These are phyloP conservation scores for Neria commutata DNA, from an alignment of 2,888 invertebrate genomes.

Conservation along the genomic window DNA sequence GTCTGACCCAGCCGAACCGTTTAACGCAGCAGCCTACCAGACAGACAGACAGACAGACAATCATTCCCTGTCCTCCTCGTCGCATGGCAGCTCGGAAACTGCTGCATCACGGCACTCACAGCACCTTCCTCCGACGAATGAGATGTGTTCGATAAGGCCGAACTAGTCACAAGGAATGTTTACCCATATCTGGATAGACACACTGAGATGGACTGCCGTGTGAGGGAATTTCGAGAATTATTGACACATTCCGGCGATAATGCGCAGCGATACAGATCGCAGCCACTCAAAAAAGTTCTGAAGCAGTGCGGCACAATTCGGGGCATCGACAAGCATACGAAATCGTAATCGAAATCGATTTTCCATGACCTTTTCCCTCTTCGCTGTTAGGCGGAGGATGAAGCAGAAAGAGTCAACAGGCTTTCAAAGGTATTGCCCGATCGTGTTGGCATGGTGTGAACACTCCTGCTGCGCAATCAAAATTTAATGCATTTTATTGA, in stretches of 20 bases:
- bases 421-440: not conserved
- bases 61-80: too few species aligned
- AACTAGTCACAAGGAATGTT: not conserved
- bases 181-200: too few species aligned
- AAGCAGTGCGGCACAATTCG: conserved; percentile 3
- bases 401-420: not conserved
- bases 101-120: not conserved
- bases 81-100: not conserved
- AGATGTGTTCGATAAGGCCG: not conserved
- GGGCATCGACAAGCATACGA: conserved; percentile 20
- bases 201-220: not conserved
- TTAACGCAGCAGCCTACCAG: too few species aligned
- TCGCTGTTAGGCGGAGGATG: not conserved
- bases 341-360: conserved; percentile 28
- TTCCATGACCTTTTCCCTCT: too few species aligned
- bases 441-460: conserved; percentile 4
- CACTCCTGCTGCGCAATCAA: conserved; percentile 30
- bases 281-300: not conserved
- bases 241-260: conserved; percentile 9
- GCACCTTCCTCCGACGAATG: not conserved
- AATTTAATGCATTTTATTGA: conserved; percentile 26
- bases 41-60: too few species aligned
- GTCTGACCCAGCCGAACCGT: conserved; percentile 10
- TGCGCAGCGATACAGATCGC: not conserved
- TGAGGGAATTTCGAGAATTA: conserved; percentile 5